Conservation (phyloP, 2,797 vertebrate species). For the Enteromius thamalakanensis region DNA sequence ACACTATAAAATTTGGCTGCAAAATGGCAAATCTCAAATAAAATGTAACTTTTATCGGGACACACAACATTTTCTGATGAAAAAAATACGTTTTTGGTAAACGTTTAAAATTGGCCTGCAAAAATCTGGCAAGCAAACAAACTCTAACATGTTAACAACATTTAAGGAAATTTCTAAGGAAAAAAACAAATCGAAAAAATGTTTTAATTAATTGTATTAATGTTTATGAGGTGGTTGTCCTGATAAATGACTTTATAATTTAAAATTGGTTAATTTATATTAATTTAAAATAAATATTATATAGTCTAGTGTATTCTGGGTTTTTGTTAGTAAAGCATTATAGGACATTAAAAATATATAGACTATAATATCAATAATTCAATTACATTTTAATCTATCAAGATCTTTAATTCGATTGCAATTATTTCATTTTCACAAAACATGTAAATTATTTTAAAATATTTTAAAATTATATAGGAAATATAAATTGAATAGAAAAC, state of each 20-base stretch:
- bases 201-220: not conserved
- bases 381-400: too few relatives aligned
- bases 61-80: not conserved
- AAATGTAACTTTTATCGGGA: not conserved
- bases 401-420: not conserved
- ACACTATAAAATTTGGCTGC: not conserved
- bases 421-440: not conserved
- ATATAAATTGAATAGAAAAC: not conserved
- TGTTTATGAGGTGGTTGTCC: not conserved
- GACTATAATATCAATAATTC: not conserved
- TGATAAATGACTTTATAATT: slow-evolving; percentile 24
- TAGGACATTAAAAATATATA: slow-evolving; percentile 19
- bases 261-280: too few relatives aligned
- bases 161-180: not conserved
- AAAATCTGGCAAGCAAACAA: not conserved
- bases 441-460: not conserved
- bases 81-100: too few relatives aligned
- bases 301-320: not conserved
- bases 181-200: not conserved
- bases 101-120: too few relatives aligned
- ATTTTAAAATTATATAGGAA: not conserved
- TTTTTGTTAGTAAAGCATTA: not conserved
- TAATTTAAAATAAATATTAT: slow-evolving; percentile 22
- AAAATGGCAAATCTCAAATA: not conserved
- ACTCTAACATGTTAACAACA: not conserved